Evolutionary conservation across 1,140 invertebrate genomes (phyloP).

Genomic region (Listronotus oregonensis): DNA sequence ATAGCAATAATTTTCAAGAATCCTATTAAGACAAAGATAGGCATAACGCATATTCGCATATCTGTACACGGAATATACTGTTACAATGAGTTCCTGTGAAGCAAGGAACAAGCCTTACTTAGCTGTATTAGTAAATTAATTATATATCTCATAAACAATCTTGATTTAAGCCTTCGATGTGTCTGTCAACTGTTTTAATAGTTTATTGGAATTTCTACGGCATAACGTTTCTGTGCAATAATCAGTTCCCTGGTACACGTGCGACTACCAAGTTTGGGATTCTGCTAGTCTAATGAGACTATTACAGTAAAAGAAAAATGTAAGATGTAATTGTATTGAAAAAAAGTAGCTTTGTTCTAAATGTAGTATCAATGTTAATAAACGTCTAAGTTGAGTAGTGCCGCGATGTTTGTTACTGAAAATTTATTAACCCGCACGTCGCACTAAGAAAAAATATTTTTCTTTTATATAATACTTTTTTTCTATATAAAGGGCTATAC

Average conservation of each 20-base stretch:
- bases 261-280: constrained; percentile 29
- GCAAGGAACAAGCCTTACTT: constrained; percentile 22
- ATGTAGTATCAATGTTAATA: no score
- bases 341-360: no score
- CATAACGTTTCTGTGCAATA: constrained; percentile 33
- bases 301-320: no score
- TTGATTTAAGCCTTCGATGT: constrained; percentile 31
- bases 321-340: no score
- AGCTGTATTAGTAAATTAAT: constrained; percentile 39
- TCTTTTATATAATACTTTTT: no score
- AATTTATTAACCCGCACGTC: no score
- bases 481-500: no score
- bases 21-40: constrained; percentile 21
- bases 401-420: no score
- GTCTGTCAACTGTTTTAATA: constrained; percentile 32
- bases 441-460: no score
- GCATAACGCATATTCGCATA: constrained; percentile 34
- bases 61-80: constrained; percentile 33
- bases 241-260: constrained; percentile 24
- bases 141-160: constrained; percentile 39
- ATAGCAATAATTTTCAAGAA: constrained; percentile 27
- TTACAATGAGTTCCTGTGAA: constrained; percentile 30
- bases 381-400: no score
- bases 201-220: constrained; percentile 37
- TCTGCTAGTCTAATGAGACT: not conserved